A percentile compares a stretch with the other conserved stretches of the same genome.
phyloP scores from a whole-genome alignment of 2,888 invertebrate genomes.

The Drosophila diplacantha region DNA sequence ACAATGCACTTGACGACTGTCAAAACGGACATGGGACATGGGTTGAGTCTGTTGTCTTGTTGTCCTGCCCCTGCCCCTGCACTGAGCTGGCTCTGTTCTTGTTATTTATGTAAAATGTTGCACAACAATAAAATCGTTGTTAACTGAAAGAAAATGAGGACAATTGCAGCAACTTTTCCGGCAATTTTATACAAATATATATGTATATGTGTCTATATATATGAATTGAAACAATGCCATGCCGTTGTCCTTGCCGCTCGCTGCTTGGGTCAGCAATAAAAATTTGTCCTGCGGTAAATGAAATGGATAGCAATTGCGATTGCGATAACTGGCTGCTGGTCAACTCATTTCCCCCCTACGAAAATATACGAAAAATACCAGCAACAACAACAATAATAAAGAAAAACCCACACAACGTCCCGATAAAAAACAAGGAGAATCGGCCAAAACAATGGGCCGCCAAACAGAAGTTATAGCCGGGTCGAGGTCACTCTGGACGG shows the following conservation, averaged over 20 bases:
- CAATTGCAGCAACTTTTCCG: constrained; percentile 68
- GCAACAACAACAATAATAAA: not conserved
- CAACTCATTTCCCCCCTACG: constrained; percentile 9
- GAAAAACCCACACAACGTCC: constrained; percentile 5
- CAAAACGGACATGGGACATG: constrained; percentile 45
- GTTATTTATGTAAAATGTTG: constrained; percentile 57
- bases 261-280: constrained; percentile 63
- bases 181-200: constrained; percentile 55
- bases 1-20: constrained; percentile 71
- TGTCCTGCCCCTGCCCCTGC: constrained; percentile 8
- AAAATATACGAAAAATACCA: constrained; percentile 1
- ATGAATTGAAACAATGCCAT: constrained; percentile 60
- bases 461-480: constrained; percentile 41
- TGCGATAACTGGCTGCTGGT: constrained; percentile 59
- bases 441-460: constrained; percentile 26
- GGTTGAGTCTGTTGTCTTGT: not conserved
- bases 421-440: constrained; percentile 12
- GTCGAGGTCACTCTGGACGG: constrained; percentile 55
- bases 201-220: not conserved
- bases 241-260: constrained; percentile 25
- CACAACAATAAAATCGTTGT: constrained; percentile 59
- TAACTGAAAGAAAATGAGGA: constrained; percentile 68
- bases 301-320: constrained; percentile 68
- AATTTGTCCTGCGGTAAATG: constrained; percentile 72
- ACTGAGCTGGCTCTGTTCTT: constrained; percentile 19